These are phyloP conservation scores for Falco columbarius DNA, from an alignment of 2,797 vertebrate genomes.

Conservation along the genomic window DNA sequence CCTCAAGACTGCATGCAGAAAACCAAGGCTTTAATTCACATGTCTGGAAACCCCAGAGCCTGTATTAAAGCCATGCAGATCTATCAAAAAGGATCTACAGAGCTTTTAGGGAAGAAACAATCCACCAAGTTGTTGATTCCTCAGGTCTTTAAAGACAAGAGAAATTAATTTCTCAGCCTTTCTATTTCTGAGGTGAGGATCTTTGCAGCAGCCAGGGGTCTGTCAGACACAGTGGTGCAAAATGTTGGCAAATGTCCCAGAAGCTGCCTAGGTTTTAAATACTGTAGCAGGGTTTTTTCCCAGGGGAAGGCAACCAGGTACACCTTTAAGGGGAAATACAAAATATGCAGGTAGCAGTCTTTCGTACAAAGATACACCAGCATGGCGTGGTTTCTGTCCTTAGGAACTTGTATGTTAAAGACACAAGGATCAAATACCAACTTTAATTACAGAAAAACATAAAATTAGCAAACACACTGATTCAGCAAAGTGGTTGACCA, in stretches of 20 bases:
- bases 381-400: background rate
- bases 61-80: rapidly evolving
- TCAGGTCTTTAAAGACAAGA: background rate
- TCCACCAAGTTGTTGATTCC: rapidly evolving
- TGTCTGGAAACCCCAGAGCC: background rate
- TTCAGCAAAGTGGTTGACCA: background rate
- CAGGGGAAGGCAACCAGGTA: background rate
- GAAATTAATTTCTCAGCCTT: background rate
- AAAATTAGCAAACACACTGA: background rate
- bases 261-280: background rate
- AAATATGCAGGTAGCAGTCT: background rate
- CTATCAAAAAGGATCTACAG: background rate
- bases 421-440: background rate
- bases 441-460: background rate
- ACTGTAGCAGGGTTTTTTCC: background rate
- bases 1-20: background rate
- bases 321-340: background rate
- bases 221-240: background rate
- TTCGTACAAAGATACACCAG: background rate
- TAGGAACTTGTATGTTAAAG: background rate
- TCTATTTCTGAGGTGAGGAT: background rate
- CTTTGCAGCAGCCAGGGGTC: background rate
- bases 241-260: background rate
- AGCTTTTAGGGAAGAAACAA: background rate
- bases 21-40: background rate